Percentiles rank a stretch among this genome's conserved stretches.
Evolutionary conservation across 2,888 invertebrate genomes (phyloP).

Genomic region (Protodeltote pygarga): DNA sequence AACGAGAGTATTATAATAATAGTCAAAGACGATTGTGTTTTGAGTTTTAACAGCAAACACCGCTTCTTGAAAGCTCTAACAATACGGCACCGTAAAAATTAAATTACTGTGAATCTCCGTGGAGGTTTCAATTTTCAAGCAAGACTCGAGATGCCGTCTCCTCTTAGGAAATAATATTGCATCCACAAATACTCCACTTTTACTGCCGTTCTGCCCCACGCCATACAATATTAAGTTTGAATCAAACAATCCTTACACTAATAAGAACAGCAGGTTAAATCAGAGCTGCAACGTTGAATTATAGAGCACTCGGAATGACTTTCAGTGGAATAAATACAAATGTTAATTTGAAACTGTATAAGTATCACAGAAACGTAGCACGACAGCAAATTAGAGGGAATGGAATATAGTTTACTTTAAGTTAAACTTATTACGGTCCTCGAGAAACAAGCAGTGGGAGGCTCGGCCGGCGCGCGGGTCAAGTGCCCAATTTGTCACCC

Average conservation of each 20-base stretch:
- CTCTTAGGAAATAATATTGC: conserved; percentile 73
- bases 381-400: conserved; percentile 83
- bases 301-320: conserved; percentile 43
- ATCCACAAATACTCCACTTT: conserved; percentile 45
- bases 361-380: conserved; percentile 65
- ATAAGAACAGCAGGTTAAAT: conserved; percentile 25
- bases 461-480: conserved; percentile 80
- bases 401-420: conserved; percentile 87
- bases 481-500: conserved; percentile 87
- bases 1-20: conserved; percentile 44
- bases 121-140: conserved; percentile 78
- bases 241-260: conserved; percentile 23
- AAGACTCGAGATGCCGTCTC: conserved; percentile 64
- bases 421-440: conserved; percentile 87
- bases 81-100: conserved; percentile 80
- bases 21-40: conserved; percentile 54
- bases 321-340: conserved; percentile 53
- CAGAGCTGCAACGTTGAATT: conserved; percentile 29
- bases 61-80: conserved; percentile 68
- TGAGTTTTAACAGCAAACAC: conserved; percentile 71
- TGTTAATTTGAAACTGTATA: conserved; percentile 73
- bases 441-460: conserved; percentile 82
- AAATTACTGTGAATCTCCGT: conserved; percentile 77
- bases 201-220: conserved; percentile 14
- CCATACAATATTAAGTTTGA: conserved; percentile 24